Percentiles rank a stretch among this genome's conserved stretches.
Evolutionary conservation across 2,797 vertebrate genomes (phyloP).

Genomic region (Clarias pachynema): DNA sequence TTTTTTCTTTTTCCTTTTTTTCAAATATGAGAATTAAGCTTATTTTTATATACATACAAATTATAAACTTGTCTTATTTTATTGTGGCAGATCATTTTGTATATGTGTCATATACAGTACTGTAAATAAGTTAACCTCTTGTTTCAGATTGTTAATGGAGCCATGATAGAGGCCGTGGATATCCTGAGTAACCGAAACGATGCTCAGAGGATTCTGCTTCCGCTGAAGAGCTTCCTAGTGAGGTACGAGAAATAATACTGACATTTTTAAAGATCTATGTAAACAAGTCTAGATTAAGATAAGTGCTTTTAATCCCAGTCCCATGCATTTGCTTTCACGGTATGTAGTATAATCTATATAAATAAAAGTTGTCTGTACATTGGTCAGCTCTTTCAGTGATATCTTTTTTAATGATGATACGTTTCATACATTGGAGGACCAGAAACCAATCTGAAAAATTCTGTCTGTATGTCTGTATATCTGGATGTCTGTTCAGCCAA

Average conservation of each 20-base stretch:
- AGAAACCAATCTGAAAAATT: no score
- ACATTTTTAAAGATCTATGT: neutral
- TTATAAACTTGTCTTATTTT: neutral
- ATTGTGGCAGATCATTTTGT: neutral
- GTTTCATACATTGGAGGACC: no score
- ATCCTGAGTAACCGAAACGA: conserved; percentile 57
- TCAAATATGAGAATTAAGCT: neutral
- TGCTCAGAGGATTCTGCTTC: conserved; percentile 58
- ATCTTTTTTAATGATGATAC: no score
- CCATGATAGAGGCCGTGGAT: conserved; percentile 48
- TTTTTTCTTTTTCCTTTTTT: no score
- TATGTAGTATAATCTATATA: neutral
- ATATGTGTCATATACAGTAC: no score
- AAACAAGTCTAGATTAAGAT: neutral
- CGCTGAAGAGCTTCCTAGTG: conserved; percentile 65
- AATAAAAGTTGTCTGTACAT: no score
- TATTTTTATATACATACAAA: neutral
- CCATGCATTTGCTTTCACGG: neutral
- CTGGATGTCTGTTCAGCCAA: no score
- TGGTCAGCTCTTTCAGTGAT: no score
- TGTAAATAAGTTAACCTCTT: neutral
- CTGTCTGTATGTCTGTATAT: no score
- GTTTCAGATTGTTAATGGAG: conserved; percentile 61
- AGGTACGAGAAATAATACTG: conserved; percentile 51
- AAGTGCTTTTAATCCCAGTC: neutral